phyloP scores from a whole-genome alignment of 2,888 invertebrate species.

The Drosophila atroscutellata region DNA sequence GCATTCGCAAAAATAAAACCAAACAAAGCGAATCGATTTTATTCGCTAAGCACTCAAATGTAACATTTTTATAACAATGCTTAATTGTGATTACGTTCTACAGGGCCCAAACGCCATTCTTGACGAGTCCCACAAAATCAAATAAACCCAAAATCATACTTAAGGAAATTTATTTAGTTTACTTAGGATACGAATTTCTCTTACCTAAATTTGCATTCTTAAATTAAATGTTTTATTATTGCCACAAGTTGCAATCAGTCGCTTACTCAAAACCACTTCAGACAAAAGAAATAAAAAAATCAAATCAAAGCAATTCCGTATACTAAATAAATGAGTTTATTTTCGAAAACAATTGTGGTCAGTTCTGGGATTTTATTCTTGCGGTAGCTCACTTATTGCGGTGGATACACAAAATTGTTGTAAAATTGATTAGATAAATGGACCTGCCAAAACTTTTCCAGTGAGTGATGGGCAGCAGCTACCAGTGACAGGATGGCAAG shows the following conservation, averaged over 20 bases:
- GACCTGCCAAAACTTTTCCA: slow-evolving; percentile 48
- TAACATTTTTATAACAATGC: background rate
- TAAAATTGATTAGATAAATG: slow-evolving; percentile 43
- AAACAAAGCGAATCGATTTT: background rate
- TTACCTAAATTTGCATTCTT: background rate
- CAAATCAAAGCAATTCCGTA: background rate
- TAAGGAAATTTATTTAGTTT: background rate
- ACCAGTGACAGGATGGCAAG: slow-evolving; percentile 35
- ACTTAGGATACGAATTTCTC: background rate
- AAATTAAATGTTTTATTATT: background rate
- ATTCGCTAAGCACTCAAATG: background rate
- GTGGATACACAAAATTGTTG: slow-evolving; percentile 42
- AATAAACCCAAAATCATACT: background rate
- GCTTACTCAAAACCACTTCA: background rate
- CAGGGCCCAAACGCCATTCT: background rate
- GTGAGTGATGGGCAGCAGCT: slow-evolving; percentile 16
- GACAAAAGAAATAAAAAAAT: background rate
- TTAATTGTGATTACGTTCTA: background rate
- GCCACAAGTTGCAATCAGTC: background rate
- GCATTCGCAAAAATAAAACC: slow-evolving; percentile 14
- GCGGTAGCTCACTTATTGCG: slow-evolving; percentile 37
- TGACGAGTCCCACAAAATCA: background rate
- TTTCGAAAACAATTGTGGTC: slow-evolving; percentile 1
- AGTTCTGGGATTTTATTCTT: background rate
- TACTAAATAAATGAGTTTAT: slow-evolving; percentile 2